Evolutionary conservation across 2,113 vertebrate species (phyloP).

Genomic region (Tachysurus fulvidraco): DNA sequence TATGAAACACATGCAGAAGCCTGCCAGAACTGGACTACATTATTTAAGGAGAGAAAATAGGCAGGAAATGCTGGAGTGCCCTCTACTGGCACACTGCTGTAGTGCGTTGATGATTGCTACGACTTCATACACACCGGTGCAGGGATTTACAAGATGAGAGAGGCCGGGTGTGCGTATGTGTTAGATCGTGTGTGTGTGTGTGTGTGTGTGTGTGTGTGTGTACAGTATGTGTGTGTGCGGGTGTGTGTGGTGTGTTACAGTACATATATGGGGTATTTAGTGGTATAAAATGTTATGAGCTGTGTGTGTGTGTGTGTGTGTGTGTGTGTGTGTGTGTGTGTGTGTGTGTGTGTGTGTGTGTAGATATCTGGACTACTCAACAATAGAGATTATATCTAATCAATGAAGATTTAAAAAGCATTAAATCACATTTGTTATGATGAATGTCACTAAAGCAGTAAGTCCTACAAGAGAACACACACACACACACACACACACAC

Average conservation of each 20-base stretch:
- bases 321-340: not conserved
- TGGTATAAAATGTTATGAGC: conserved; percentile 22
- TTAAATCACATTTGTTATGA: conserved; percentile 42
- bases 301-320: not conserved
- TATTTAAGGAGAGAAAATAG: not conserved
- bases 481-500: not conserved
- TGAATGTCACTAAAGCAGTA: conserved; percentile 47
- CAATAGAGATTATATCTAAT: conserved; percentile 56
- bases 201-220: conserved; percentile 16
- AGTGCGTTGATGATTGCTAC: not conserved
- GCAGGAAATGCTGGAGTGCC: conserved; percentile 47
- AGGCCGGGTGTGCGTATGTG: not conserved
- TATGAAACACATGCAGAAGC: not conserved
- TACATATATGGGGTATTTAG: not conserved
- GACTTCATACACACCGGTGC: not conserved
- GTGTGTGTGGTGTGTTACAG: conserved; percentile 16
- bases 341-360: conserved; percentile 22
- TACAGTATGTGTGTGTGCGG: conserved; percentile 20
- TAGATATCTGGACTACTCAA: conserved; percentile 21
- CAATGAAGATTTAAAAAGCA: conserved; percentile 65
- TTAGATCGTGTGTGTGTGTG: not conserved
- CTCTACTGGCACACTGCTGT: conserved; percentile 35
- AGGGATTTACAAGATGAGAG: conserved; percentile 26
- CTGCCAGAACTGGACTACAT: not conserved
- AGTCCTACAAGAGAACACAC: conserved; percentile 33